Evolutionary conservation across 2,113 vertebrate species (phyloP), one percentile per base, ranked within the genome.

Genomic region (Etia nguti): DNA sequence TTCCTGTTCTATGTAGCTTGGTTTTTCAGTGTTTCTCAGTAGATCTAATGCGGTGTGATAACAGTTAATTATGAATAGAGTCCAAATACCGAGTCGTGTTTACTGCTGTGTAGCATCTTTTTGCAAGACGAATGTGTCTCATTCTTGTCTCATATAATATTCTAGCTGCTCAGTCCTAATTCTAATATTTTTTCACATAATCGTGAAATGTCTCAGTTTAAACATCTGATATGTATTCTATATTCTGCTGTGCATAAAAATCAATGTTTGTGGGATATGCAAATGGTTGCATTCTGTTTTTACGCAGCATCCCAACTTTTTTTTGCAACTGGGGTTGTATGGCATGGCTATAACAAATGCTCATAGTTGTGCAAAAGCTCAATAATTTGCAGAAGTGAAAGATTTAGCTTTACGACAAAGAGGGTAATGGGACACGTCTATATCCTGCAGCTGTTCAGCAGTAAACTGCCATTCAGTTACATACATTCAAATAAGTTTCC

Each of bases 401-500:
- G 73, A 52, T 13, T n/a, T 50, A 34, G 68, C 22, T 73, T 73
- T 29, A 46, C 7, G 22, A 73, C 4, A 15, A 46, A 46, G 26
- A 50, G 46, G 16, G 46, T 50, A 50, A 8, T 1, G 2, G 46
- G 73, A 52, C 70, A 20, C 0, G 1, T 77, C 73, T n/a, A n/a
- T 8, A 31, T 50, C 43, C 70, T 29, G 24, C 24, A 75, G 70
- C 0, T 50, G 43, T 4, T 31, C 10, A 11, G 10, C 46, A 29
- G 24, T 29, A 75, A 75, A 77, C 70, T 50, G 70, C 26, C 41
- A 77, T 31, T 77, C 70, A 52, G 73, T 52, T 77, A 77, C 16
- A 77, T 9, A 29, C 22, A 73, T 48, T 29, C 73, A 77, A 31
- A 31, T 26, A 31, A 3, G 73, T 77, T 52, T 77, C 73, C 52